Evolutionary conservation across 2,113 vertebrate genomes (phyloP), one percentile per base, ranked within the genome.

Genomic region (western clawed frog (Xenopus tropicalis)): DNA sequence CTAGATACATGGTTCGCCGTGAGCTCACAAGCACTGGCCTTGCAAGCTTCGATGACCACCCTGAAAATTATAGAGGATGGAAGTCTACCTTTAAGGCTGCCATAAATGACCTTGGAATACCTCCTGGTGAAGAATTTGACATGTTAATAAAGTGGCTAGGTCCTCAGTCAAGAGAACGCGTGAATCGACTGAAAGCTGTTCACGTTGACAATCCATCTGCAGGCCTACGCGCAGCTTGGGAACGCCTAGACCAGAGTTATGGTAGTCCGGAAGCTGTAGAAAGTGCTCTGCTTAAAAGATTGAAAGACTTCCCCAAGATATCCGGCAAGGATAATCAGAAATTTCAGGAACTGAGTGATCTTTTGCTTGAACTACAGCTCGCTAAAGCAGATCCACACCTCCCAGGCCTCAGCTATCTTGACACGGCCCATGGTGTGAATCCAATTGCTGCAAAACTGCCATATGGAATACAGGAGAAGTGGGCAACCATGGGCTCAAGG

Each of bases 91-190:
- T n/a, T n/a, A n/a, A n/a, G n/a, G n/a, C n/a, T n/a, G 62, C 20
- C 0, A 79, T 29, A 1, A 52, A 68, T 17, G 78, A 43, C 43
- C 56, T 81, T 1, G 68, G 63, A 3, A 44, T 83, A 1, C 51
- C 77, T 52, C 22, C 20, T 6, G 72, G 69, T 42, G 78, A 85
- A 67, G 78, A 81, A 44, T 52, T 85, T 19, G 80, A 82, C 46
- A 70, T 82, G 1, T 25, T 83, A 2, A 61, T 81, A 0, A 82
- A 80, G n/a, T 80, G 78, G 80, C 74, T 84, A 0, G 79, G 73
- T 3, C 77, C 48, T 11, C 69, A 83, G 23, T 82, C 79, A 1
- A 72, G 68, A 14, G 69, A 81, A 7, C 70, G 78, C 11, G 51
- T 83, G 0, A 83, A 68, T 46, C 56, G 61, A 6, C 81, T 83